A percentile compares a stretch with the other conserved stretches of the same genome.
Conservation (phyloP, 2,888 invertebrate genomes). For the Rugalucina vietnamica region DNA sequence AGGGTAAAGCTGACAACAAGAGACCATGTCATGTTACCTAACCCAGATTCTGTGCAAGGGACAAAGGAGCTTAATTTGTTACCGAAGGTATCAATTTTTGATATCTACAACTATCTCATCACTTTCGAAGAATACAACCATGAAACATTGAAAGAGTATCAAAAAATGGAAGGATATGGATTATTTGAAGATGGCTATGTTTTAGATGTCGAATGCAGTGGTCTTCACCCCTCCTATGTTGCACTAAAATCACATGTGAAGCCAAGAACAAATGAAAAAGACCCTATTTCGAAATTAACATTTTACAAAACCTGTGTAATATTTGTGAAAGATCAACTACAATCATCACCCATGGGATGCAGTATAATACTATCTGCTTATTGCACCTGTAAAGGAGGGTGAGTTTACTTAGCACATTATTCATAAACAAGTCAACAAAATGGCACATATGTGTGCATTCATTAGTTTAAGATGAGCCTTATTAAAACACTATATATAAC, state of each 20-base stretch:
- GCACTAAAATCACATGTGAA: background rate
- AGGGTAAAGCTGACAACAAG: background rate
- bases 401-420: too few relatives aligned
- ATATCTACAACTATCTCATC: background rate
- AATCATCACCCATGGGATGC: background rate
- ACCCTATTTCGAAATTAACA: too few relatives aligned
- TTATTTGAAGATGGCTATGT: background rate
- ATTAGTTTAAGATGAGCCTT: too few relatives aligned
- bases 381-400: conserved; percentile 10
- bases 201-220: background rate
- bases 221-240: background rate
- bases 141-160: background rate
- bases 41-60: background rate
- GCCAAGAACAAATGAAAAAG: conserved; percentile 18
- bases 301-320: background rate
- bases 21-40: background rate
- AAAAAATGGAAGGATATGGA: background rate
- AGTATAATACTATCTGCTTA: too few relatives aligned
- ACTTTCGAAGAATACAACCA: background rate
- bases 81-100: too few relatives aligned
- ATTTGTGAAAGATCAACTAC: background rate
- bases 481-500: too few relatives aligned
- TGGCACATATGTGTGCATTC: too few relatives aligned
- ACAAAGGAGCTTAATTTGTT: background rate
- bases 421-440: too few relatives aligned